phyloP scores from a whole-genome alignment of 2,888 invertebrate species.

The Melanostoma mellinum region DNA sequence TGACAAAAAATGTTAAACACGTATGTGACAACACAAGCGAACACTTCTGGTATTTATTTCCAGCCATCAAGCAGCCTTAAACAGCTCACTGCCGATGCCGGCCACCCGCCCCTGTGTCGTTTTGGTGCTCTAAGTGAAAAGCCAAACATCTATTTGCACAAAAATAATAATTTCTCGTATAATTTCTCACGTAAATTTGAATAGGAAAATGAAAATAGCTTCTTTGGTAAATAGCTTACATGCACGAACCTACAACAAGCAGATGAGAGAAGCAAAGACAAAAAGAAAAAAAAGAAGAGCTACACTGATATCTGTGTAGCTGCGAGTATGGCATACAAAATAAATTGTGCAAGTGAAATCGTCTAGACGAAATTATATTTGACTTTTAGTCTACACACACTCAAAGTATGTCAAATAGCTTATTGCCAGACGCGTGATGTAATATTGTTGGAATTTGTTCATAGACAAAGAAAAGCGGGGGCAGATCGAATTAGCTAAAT shows the following conservation, averaged over 20 bases:
- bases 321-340: conserved; percentile 38
- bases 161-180: conserved; percentile 11
- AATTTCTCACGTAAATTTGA: conserved; percentile 57
- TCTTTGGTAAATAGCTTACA: background rate
- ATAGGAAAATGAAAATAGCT: conserved; percentile 17
- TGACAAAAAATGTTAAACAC: conserved; percentile 35
- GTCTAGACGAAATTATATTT: conserved; percentile 66
- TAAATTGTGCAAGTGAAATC: conserved; percentile 57
- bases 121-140: conserved; percentile 19
- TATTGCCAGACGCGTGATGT: conserved; percentile 48
- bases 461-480: conserved; percentile 5
- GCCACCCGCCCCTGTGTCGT: background rate
- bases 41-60: conserved; percentile 51
- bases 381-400: conserved; percentile 38
- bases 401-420: conserved; percentile 38
- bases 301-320: background rate
- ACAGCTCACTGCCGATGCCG: background rate
- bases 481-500: conserved; percentile 10
- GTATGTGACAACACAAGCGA: conserved; percentile 43
- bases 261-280: background rate
- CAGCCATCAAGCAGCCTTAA: conserved; percentile 4
- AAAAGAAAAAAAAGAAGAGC: background rate
- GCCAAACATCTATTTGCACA: conserved; percentile 18
- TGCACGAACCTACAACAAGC: background rate
- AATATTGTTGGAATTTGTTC: conserved; percentile 42